Evolutionary conservation across 2,888 invertebrate genomes (phyloP), one percentile per base, ranked within the genome.

Genomic region (Synergus gifuensis): DNA sequence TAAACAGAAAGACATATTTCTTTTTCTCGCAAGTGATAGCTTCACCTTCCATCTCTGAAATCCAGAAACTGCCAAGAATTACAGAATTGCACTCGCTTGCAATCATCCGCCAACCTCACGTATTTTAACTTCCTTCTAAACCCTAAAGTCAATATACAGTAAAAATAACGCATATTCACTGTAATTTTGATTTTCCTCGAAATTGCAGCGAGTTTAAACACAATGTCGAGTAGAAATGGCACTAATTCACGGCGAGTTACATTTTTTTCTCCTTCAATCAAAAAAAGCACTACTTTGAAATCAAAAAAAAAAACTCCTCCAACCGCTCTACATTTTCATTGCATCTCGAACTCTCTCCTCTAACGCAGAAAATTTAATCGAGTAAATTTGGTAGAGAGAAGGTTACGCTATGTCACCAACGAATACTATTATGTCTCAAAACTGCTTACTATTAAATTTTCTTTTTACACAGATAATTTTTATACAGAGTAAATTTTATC

Each of bases 311-410:
- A 22, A 73, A 73, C 11, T 73, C 49, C 18, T 67, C 1, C 18
- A 60, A 22, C 12, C 22, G 22, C 12, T 66, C 16, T 66, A 66
- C 40, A 66, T 36, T 66, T 66, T 44, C 28, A n/a, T 66, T 18
- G 18, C n/a, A 58, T 63, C 79, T 78, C 81, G 79, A 83, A 82
- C 77, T 86, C 88, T 90, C 90, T 91, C 90, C 78, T 91, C 91
- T 88, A 83, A 85, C 84, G 81, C 86, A 84, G 83, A 85, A 91
- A 91, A 91, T 91, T 91, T 91, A 91, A 88, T 82, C 78, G 69
- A 83, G 85, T 90, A 90, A 91, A 91, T 89, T 86, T 85, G 88
- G 89, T 86, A 90, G 91, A 91, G 90, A 90, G 91, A 89, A 89
- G 82, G 82, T 79, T 84, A 85, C 82, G 60, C 78, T 80, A 73